phyloP scores from a whole-genome alignment of 2,797 vertebrate species.

The Acrossocheilus wenchowensis region DNA sequence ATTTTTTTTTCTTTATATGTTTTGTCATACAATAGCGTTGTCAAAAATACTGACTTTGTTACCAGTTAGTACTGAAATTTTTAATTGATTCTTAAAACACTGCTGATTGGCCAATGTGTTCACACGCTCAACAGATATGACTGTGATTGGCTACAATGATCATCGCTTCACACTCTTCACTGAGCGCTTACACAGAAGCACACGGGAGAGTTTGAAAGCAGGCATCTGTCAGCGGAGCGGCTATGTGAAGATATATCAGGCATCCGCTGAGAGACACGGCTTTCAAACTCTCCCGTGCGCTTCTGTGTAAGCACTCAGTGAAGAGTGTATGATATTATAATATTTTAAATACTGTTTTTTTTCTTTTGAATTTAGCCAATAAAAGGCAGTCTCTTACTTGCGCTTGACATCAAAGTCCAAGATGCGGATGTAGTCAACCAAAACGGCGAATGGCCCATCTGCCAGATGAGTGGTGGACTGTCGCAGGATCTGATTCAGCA shows the following conservation, averaged over 20 bases:
- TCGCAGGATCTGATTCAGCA: constrained; percentile 94
- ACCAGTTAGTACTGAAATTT: not conserved
- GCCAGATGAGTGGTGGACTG: constrained; percentile 94
- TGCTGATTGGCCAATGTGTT: not conserved
- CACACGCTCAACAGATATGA: not conserved
- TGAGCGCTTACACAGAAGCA: not conserved
- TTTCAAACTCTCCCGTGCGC: not conserved
- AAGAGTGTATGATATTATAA: not conserved
- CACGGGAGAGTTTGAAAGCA: not conserved
- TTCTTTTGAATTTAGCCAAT: not conserved
- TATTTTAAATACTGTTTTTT: not conserved
- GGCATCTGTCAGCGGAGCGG: not conserved
- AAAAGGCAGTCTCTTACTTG: constrained; percentile 80
- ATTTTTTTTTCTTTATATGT: not conserved
- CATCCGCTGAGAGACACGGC: not conserved
- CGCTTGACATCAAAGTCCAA: constrained; percentile 96
- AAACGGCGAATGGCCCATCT: constrained; percentile 93
- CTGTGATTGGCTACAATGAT: not conserved
- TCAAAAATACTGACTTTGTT: not conserved
- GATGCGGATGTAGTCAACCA: constrained; percentile 96
- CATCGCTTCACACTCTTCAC: not conserved
- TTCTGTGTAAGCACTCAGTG: not conserved
- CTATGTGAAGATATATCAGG: not conserved
- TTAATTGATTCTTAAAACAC: too few relatives aligned
- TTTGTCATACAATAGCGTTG: not conserved